These are phyloP conservation scores for Psilopogon haemacephalus DNA, from an alignment of 2,113 vertebrate genomes.

Conservation along the genomic window DNA sequence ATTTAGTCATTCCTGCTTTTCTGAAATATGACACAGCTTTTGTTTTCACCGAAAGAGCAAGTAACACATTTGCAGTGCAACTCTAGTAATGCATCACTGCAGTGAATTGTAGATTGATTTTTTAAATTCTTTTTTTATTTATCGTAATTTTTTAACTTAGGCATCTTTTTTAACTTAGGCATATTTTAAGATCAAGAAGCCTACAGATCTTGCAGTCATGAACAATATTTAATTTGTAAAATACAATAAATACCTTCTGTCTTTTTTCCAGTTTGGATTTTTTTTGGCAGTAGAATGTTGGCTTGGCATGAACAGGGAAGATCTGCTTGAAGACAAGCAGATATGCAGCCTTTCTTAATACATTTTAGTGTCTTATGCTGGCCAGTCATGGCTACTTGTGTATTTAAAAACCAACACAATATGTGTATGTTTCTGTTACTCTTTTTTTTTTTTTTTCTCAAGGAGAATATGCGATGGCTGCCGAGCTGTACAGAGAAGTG, in stretches of 20 bases:
- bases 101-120: background rate
- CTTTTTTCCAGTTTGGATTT: background rate
- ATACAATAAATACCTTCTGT: background rate
- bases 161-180: background rate
- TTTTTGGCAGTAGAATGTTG: too few relatives aligned
- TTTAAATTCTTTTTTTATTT: background rate
- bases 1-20: constrained; percentile 1
- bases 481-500: constrained; percentile 93
- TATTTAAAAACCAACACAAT: background rate
- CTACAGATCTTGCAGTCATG: background rate
- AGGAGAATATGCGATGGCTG: constrained; percentile 88
- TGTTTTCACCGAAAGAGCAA: background rate
- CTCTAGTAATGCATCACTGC: background rate
- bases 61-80: background rate
- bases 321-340: background rate
- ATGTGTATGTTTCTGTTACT: background rate
- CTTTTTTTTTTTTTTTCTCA: background rate
- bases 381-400: background rate
- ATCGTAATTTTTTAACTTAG: background rate
- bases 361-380: background rate
- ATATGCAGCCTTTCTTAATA: background rate
- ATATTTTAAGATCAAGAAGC: background rate
- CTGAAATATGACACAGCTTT: background rate
- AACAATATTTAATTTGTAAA: background rate
- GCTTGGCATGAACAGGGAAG: background rate